phyloP scores from a whole-genome alignment of 2,113 vertebrate species.

The Poeciliopsis retropinna region DNA sequence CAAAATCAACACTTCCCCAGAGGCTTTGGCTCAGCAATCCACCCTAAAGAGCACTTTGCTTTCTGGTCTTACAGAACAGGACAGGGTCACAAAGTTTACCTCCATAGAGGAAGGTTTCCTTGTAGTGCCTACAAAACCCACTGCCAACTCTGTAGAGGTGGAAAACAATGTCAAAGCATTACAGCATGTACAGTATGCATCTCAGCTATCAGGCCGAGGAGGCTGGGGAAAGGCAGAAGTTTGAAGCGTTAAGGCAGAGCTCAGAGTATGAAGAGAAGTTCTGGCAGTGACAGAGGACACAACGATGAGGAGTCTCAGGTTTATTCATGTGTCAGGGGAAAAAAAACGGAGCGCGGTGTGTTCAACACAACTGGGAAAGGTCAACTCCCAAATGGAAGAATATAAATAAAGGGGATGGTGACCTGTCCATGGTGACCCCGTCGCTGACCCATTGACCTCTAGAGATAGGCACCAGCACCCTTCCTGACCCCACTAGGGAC shows the following conservation, averaged over 20 bases:
- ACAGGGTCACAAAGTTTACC: slow-evolving; percentile 67
- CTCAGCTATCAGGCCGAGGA: slow-evolving; percentile 39
- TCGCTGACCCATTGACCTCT: too few species aligned
- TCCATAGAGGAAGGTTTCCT: slow-evolving; percentile 60
- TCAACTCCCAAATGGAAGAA: neutral
- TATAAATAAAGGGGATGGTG: too few species aligned
- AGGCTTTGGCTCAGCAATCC: slow-evolving; percentile 47
- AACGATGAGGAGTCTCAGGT: slow-evolving; percentile 49
- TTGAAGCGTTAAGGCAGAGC: slow-evolving; percentile 1
- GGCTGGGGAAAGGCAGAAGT: slow-evolving; percentile 36
- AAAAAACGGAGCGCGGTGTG: neutral
- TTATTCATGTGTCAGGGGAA: slow-evolving; percentile 60
- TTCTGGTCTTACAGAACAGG: slow-evolving; percentile 26
- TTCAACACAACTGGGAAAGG: neutral
- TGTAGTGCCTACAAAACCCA: slow-evolving; percentile 73
- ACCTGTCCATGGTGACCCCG: too few species aligned
- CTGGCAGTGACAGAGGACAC: slow-evolving; percentile 2
- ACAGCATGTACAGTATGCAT: slow-evolving; percentile 28
- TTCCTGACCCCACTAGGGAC: too few species aligned
- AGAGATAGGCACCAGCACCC: too few species aligned
- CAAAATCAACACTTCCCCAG: slow-evolving; percentile 40
- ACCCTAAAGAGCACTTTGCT: slow-evolving; percentile 10
- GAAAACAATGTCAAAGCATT: slow-evolving; percentile 20
- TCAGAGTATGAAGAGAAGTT: neutral
- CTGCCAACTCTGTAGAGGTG: slow-evolving; percentile 69